Conservation (phyloP, 2,888 invertebrate genomes). For the Phortica okadai region DNA sequence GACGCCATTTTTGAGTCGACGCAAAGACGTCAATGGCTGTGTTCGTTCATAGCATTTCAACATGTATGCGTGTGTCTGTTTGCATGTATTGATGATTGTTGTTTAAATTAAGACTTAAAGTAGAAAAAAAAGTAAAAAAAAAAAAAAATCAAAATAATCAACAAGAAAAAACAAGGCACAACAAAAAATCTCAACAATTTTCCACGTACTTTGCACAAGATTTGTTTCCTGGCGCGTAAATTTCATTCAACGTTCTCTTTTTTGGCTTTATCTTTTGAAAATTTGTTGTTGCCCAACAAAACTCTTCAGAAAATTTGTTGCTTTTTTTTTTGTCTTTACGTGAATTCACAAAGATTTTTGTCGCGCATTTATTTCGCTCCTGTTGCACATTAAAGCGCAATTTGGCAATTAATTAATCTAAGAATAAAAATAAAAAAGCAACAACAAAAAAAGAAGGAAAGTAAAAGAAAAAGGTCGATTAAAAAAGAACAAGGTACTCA, state of each 20-base stretch:
- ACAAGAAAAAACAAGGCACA: no score
- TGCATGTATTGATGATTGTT: not conserved
- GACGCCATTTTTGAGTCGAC: no score
- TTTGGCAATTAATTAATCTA: slow-evolving; percentile 58
- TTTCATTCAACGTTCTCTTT: no score
- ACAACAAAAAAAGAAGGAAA: not conserved
- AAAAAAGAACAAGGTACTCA: slow-evolving; percentile 64
- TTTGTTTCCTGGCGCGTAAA: no score
- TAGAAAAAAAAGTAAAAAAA: not conserved
- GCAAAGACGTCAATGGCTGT: no score
- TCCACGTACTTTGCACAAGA: no score
- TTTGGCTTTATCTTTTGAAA: no score
- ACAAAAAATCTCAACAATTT: no score
- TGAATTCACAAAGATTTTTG: not conserved
- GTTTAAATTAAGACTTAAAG: not conserved
- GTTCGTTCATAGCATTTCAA: no score
- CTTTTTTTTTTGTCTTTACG: not conserved
- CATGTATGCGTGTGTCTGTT: not conserved
- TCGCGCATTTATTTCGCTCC: not conserved
- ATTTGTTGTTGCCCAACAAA: no score
- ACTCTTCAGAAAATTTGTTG: not conserved
- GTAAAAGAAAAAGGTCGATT: not conserved
- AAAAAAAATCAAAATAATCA: not conserved
- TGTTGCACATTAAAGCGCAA: not conserved
- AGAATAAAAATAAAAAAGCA: slow-evolving; percentile 52